Conservation (phyloP, 2,113 vertebrate genomes). For the Seriola aureovittata region DNA sequence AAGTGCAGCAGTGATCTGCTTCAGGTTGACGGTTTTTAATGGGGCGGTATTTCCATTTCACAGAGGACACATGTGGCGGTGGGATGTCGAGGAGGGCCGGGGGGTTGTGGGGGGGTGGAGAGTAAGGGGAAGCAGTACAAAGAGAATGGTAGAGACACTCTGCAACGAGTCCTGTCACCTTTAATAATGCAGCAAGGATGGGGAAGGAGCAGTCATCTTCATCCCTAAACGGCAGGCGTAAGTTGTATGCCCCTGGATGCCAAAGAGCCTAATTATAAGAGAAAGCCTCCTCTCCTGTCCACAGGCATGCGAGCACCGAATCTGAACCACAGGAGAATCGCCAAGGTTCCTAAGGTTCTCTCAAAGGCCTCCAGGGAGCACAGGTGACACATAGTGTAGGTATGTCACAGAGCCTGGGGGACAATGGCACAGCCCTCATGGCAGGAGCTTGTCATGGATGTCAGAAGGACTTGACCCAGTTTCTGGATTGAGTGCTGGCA, state of each 20-base stretch:
- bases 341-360: constrained; percentile 29
- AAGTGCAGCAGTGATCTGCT: constrained; percentile 80
- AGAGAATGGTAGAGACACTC: constrained; percentile 80
- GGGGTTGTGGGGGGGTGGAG: background rate
- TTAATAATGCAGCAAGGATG: constrained; percentile 76
- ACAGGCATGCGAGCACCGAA: background rate
- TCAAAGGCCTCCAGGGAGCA: constrained; percentile 26
- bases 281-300: constrained; percentile 30
- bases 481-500: constrained; percentile 72
- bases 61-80: constrained; percentile 79
- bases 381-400: constrained; percentile 54
- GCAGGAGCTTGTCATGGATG: constrained; percentile 68
- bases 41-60: constrained; percentile 85
- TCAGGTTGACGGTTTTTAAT: constrained; percentile 82
- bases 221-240: constrained; percentile 59
- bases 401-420: constrained; percentile 54
- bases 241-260: constrained; percentile 35
- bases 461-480: constrained; percentile 75
- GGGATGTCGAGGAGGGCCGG: constrained; percentile 56
- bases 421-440: constrained; percentile 48
- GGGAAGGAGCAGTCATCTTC: constrained; percentile 58
- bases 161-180: constrained; percentile 69
- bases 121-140: constrained; percentile 67
- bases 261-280: constrained; percentile 57
- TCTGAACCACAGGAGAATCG: constrained; percentile 25